A percentile compares a stretch with the other conserved stretches of the same genome.
Conservation (phyloP, 2,797 vertebrate species). For the Kryptopterus vitreolus region DNA sequence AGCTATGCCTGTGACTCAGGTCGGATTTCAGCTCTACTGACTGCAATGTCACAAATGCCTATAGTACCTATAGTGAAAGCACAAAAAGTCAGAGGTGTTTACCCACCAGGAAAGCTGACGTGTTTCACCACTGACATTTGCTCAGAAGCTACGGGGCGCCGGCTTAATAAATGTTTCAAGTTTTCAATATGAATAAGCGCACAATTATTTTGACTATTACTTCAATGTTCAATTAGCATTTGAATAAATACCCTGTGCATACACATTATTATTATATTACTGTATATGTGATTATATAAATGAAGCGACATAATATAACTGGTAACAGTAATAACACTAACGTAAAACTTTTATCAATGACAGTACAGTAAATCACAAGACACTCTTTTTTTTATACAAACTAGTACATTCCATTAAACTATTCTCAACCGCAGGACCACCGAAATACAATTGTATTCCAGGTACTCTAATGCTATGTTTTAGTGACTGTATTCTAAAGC, state of each 20-base stretch:
- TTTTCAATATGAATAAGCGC: neutral
- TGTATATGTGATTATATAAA: neutral
- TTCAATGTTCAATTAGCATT: neutral
- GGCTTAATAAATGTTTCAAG: neutral
- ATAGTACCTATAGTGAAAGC: neutral
- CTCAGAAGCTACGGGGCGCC: constrained; percentile 1
- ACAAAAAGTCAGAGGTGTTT: constrained; percentile 26
- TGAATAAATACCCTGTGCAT: neutral
- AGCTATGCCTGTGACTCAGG: neutral
- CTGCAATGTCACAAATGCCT: constrained; percentile 22
- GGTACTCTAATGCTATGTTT: neutral
- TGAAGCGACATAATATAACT: neutral
- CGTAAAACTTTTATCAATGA: neutral
- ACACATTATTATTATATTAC: no score
- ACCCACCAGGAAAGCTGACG: constrained; percentile 8
- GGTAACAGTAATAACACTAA: neutral
- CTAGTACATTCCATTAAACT: neutral
- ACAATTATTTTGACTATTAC: neutral
- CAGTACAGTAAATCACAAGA: neutral
- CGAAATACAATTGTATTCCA: neutral
- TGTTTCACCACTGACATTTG: constrained; percentile 21
- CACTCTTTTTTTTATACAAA: neutral
- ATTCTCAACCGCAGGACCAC: neutral
- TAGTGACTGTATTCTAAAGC: neutral
- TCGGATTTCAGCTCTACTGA: neutral